Base-by-base conservation (phyloP, 1,140 invertebrate species). In the Antheraea pernyi region DNA sequence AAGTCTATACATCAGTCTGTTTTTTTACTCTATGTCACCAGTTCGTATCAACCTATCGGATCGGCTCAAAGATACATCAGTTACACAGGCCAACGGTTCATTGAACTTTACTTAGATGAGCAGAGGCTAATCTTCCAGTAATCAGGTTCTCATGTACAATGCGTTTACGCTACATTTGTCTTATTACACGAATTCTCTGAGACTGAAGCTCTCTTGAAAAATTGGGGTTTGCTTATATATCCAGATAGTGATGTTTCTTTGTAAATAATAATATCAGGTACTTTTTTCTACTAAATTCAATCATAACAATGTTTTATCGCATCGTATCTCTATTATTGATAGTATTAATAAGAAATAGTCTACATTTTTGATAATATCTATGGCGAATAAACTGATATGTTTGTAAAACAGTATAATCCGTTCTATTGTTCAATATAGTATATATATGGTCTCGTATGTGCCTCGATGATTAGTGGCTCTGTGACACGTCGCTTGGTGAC, bases 51-150 rank as follows among this genome's bases (percentile, higher is more conserved):
- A 53, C 22, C 67, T 65, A 68, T 69, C 67, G 68, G 37, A 19
- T 67, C 39, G 59, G 67, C 60, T 69, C 65, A 73, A 67, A 73
- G 72, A 73, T 70, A 70, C 65, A 70, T 73, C 68, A 70, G 72
- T 70, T 63, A 64, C 68, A 67, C 64, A 67, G 68, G 30, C 19
- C 53, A 46, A 18, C 68, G 72, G 68, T 70, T 73, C 72, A 73
- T 73, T 70, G 72, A 67, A 73, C 72, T 70, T 65, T 67, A 70
- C 65, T 69, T 65, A 73, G 72, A 70, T 68, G 65, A 68, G 64
- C 67, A 60, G 62, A 58, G 61, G 46, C 72, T 73, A 73, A 73
- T 73, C 72, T 70, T 70, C 65, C 72, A 67, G 72, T 73, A 73
- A 73, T 73, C 68, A 73, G 67, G 64, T 58, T 19, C 60, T 70